phyloP scores from a whole-genome alignment of 2,797 vertebrate genomes.

The Rhinatrema bivittatum region DNA sequence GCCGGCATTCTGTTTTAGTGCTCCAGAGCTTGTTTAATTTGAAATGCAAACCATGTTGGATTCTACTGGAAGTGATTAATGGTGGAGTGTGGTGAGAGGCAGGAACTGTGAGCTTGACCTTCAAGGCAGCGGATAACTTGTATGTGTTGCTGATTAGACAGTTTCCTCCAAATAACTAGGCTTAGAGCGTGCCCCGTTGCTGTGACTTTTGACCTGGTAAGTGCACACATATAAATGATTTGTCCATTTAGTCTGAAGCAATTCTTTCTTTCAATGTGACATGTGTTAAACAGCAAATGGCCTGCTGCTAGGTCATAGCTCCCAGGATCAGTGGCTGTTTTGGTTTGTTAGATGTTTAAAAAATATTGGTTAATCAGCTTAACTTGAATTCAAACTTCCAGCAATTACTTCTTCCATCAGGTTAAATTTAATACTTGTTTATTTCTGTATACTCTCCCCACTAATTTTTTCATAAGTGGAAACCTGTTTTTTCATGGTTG shows the following conservation, averaged over 20 bases:
- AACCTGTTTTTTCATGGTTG: too few species aligned
- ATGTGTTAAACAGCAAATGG: conserved; percentile 45
- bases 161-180: conserved; percentile 52
- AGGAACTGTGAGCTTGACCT: conserved; percentile 53
- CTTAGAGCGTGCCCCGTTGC: conserved; percentile 49
- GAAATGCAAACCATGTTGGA: conserved; percentile 38
- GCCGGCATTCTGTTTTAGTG: too few species aligned
- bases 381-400: too few species aligned
- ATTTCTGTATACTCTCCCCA: too few species aligned
- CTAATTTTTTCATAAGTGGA: too few species aligned
- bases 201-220: conserved; percentile 59
- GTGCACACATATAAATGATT: conserved; percentile 50
- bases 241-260: conserved; percentile 46
- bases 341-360: conserved; percentile 1
- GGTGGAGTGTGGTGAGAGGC: conserved; percentile 39
- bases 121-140: conserved; percentile 51
- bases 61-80: conserved; percentile 50
- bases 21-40: conserved; percentile 49
- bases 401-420: too few species aligned
- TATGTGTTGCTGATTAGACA: conserved; percentile 51
- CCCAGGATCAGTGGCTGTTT: conserved; percentile 10
- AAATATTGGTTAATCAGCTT: too few species aligned
- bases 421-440: too few species aligned
- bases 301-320: conserved; percentile 22
- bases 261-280: conserved; percentile 41